phyloP scores from a whole-genome alignment of 2,888 invertebrate genomes.

The Phytoseiulus persimilis region DNA sequence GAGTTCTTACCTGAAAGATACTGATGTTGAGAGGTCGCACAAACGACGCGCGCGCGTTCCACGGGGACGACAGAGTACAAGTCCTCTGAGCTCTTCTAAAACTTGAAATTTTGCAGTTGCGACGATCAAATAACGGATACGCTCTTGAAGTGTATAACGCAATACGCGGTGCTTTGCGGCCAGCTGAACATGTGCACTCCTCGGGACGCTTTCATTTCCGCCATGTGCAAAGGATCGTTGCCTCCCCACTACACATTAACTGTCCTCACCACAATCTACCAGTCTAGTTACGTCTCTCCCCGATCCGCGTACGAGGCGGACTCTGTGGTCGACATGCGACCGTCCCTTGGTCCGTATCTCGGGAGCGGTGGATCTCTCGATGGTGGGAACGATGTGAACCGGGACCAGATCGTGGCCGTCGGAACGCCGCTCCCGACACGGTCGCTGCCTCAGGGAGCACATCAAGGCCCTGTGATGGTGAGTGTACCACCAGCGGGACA shows the following conservation, averaged over 20 bases:
- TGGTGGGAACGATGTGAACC: constrained; percentile 56
- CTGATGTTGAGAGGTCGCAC: too few relatives aligned
- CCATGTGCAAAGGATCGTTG: constrained; percentile 88
- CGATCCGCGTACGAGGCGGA: constrained; percentile 24
- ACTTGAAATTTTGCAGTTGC: too few relatives aligned
- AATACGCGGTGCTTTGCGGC: constrained; percentile 79
- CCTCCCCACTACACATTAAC: constrained; percentile 90
- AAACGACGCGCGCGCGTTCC: too few relatives aligned
- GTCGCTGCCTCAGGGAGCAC: constrained; percentile 64
- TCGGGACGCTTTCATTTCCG: constrained; percentile 85
- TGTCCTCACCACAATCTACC: constrained; percentile 57
- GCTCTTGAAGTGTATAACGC: constrained; percentile 81
- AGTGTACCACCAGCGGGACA: too few relatives aligned
- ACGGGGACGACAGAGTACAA: too few relatives aligned
- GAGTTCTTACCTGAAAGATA: too few relatives aligned
- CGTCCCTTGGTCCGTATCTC: constrained; percentile 31
- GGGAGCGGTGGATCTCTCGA: constrained; percentile 51
- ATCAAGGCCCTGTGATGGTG: constrained; percentile 80
- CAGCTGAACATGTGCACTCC: constrained; percentile 66
- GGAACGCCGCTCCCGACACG: constrained; percentile 86
- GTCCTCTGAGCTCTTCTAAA: too few relatives aligned
- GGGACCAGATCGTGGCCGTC: constrained; percentile 92
- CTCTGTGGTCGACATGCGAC: constrained; percentile 15
- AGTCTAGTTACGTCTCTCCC: constrained; percentile 19
- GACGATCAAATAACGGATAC: constrained; percentile 86